phyloP scores from a whole-genome alignment of 2,888 invertebrate species.

The Troglohyphantes excavatus region DNA sequence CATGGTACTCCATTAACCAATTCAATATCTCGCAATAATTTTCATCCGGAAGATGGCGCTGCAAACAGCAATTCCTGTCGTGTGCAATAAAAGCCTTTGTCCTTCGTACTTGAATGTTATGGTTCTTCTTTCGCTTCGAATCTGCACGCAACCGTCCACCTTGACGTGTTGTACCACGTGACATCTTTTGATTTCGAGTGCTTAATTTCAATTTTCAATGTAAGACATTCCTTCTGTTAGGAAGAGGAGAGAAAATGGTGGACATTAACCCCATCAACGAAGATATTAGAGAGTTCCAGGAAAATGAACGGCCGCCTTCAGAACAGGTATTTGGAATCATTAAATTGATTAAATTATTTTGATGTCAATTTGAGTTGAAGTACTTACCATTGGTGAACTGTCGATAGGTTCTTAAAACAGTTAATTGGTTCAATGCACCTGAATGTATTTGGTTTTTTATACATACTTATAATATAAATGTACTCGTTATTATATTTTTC shows the following conservation, averaged over 20 bases:
- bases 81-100: slow-evolving; percentile 38
- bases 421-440: not conserved
- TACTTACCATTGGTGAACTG: not conserved
- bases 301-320: slow-evolving; percentile 73
- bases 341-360: slow-evolving; percentile 6
- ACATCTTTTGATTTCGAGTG: not conserved
- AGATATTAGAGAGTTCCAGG: slow-evolving; percentile 61
- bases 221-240: slow-evolving; percentile 4
- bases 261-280: slow-evolving; percentile 65
- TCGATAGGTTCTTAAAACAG: not conserved
- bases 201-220: slow-evolving; percentile 29
- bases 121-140: slow-evolving; percentile 47
- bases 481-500: too few species aligned
- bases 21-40: not conserved
- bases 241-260: slow-evolving; percentile 57
- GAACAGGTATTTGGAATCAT: slow-evolving; percentile 71
- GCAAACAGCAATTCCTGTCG: not conserved
- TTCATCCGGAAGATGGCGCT: slow-evolving; percentile 53
- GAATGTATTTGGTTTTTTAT: too few species aligned
- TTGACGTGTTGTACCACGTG: slow-evolving; percentile 60
- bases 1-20: too few species aligned
- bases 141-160: slow-evolving; percentile 56
- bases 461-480: too few species aligned
- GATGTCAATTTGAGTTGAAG: not conserved
- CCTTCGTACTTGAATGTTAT: slow-evolving; percentile 55